A percentile compares a stretch with the other conserved stretches of the same genome.
Conservation (phyloP, 37 sponge, comb jelly and placozoan species). For the Ephydatia muelleri region DNA sequence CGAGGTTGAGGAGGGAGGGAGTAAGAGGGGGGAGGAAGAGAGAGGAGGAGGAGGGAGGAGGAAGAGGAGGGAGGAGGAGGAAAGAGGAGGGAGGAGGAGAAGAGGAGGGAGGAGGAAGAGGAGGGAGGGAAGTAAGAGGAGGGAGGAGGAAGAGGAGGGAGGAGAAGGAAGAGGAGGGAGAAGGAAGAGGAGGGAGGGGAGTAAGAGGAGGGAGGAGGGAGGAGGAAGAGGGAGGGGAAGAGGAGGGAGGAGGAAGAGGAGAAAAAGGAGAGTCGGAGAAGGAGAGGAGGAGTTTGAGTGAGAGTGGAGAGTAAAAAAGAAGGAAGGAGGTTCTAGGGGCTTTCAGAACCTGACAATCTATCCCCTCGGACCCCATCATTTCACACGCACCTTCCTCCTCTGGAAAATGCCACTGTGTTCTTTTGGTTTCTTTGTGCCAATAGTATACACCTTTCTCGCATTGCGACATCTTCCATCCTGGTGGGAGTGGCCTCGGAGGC, state of each 20-base stretch:
- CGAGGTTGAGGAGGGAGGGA: neutral
- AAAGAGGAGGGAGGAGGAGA: neutral
- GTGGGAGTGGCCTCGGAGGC: constrained; percentile 41
- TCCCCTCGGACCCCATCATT: too few relatives aligned
- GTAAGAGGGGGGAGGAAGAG: neutral
- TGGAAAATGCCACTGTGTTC: constrained; percentile 74
- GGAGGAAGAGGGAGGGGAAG: neutral
- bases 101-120: neutral
- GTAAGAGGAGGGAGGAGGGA: neutral
- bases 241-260: constrained; percentile 1
- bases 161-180: constrained; percentile 4
- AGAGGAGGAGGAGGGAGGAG: neutral
- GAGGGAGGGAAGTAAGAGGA: neutral
- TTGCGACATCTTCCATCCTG: constrained; percentile 68
- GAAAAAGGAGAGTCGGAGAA: neutral
- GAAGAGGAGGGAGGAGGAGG: neutral
- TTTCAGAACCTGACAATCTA: neutral
- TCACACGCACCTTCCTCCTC: constrained; percentile 38
- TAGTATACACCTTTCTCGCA: constrained; percentile 46
- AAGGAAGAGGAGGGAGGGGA: neutral
- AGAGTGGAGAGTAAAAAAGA: constrained; percentile 7
- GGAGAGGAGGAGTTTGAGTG: constrained; percentile 12
- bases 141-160: neutral
- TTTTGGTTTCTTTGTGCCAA: constrained; percentile 76
- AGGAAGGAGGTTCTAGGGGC: neutral